These are phyloP conservation scores for Brachirus orientalis DNA, from an alignment of 2,113 vertebrate species.

Conservation along the genomic window DNA sequence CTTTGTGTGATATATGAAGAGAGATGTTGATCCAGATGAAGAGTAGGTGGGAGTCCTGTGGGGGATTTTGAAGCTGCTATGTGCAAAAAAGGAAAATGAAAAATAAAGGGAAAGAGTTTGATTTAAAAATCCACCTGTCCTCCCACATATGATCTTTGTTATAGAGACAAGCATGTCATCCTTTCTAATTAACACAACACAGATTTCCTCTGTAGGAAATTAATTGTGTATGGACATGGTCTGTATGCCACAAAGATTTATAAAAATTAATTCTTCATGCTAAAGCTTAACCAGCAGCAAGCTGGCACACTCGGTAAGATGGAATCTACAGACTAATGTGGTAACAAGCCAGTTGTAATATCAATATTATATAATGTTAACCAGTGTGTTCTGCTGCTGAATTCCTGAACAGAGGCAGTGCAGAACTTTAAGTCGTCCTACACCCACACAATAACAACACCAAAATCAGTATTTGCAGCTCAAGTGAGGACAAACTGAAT, in stretches of 20 bases:
- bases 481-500: no score
- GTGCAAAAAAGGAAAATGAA: not conserved
- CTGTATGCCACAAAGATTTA: not conserved
- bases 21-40: slow-evolving; percentile 10
- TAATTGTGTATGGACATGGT: not conserved
- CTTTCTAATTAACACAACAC: not conserved
- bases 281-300: not conserved
- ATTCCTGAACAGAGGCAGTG: no score
- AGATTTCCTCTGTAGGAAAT: not conserved
- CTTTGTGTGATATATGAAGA: not conserved
- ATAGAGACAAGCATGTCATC: not conserved
- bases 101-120: not conserved
- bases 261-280: not conserved
- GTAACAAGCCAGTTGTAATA: no score
- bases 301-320: not conserved
- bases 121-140: slow-evolving; percentile 2
- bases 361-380: no score
- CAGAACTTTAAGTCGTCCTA: no score
- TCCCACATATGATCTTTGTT: not conserved
- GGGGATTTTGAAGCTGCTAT: not conserved
- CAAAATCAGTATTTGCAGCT: no score
- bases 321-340: no score
- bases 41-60: not conserved
- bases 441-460: no score
- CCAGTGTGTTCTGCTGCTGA: no score